These are phyloP conservation scores for Drosophila hydei DNA, from an alignment of 1,140 invertebrate species.

Conservation along the genomic window DNA sequence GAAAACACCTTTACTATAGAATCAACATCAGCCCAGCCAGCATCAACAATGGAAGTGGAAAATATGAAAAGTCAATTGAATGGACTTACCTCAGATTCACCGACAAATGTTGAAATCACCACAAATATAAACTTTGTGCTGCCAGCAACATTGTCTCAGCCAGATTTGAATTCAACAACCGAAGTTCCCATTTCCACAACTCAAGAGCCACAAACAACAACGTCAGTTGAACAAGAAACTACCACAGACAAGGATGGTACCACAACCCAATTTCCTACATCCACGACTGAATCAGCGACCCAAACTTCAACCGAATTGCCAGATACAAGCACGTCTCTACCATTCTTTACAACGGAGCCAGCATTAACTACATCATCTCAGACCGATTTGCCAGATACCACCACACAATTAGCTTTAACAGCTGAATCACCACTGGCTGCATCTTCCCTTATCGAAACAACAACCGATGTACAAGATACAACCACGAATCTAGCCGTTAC, in stretches of 20 bases:
- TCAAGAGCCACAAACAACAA: background rate
- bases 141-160: background rate
- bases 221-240: background rate
- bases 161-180: background rate
- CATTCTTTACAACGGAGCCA: constrained; percentile 3
- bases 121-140: background rate
- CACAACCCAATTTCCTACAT: background rate
- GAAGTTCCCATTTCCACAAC: background rate
- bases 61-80: background rate
- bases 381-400: background rate
- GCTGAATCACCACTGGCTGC: background rate
- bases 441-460: background rate
- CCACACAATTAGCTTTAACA: background rate
- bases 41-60: constrained; percentile 3
- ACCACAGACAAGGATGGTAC: background rate
- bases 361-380: background rate
- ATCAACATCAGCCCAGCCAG: background rate
- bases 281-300: background rate
- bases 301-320: background rate
- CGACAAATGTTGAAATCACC: background rate
- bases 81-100: background rate
- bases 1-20: background rate
- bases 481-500: background rate
- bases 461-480: background rate
- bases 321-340: background rate